These are phyloP conservation scores for Chelon labrosus DNA, from an alignment of 2,797 vertebrate species.

Conservation along the genomic window DNA sequence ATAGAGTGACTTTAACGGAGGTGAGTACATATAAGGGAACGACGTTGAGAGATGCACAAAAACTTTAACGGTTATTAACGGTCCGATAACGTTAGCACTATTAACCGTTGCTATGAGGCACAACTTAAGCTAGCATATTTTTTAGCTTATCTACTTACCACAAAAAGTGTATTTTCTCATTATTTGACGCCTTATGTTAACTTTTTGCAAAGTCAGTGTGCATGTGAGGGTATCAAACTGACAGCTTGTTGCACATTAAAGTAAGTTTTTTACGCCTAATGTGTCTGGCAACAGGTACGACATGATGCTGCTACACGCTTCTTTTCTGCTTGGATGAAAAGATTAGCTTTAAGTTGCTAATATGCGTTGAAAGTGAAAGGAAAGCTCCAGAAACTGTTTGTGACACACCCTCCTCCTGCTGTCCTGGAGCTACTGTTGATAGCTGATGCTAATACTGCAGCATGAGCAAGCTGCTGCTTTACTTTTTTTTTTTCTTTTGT, in stretches of 20 bases:
- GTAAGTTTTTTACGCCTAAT: background rate
- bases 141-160: background rate
- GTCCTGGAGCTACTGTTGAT: background rate
- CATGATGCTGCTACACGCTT: background rate
- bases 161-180: background rate
- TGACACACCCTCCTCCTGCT: conserved; percentile 35
- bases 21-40: conserved; percentile 28
- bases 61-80: background rate
- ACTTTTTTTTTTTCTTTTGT: too few relatives aligned
- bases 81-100: background rate
- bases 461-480: background rate
- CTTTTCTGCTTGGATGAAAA: background rate
- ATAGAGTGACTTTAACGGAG: conserved; percentile 11
- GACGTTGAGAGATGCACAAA: too few relatives aligned
- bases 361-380: background rate
- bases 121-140: background rate
- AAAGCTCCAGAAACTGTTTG: conserved; percentile 52
- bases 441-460: conserved; percentile 13
- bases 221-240: background rate
- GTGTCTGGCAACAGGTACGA: background rate
- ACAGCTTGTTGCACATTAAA: background rate
- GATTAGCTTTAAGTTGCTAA: background rate
- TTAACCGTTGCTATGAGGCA: background rate
- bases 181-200: background rate
- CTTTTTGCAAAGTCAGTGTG: background rate